Evolutionary conservation across 1,140 invertebrate species (phyloP).

Genomic region (Sipha flava): DNA sequence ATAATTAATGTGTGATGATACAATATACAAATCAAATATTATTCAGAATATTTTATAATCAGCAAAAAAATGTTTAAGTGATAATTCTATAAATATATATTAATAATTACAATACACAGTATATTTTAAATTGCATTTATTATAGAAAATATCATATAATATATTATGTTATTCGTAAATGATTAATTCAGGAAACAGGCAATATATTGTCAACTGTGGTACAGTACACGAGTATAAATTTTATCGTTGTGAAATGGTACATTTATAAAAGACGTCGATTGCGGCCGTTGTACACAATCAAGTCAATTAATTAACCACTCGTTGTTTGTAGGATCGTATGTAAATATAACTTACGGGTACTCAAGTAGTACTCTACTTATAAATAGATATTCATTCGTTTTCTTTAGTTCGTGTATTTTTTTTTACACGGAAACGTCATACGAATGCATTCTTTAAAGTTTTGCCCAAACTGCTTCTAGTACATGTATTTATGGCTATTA

Average conservation of each 20-base stretch:
- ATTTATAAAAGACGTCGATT: neutral
- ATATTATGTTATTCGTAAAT: neutral
- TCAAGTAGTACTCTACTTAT: no score
- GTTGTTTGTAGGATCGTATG: neutral
- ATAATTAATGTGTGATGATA: no score
- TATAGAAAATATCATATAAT: neutral
- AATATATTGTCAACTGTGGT: neutral
- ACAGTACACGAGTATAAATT: neutral
- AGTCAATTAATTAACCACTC: constrained; percentile 8
- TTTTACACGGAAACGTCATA: no score
- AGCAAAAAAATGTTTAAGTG: no score
- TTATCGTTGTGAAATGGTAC: neutral
- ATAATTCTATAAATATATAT: no score
- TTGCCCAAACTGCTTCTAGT: no score
- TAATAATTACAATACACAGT: no score
- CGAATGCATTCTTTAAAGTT: no score
- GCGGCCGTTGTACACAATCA: neutral
- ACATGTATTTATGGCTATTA: neutral
- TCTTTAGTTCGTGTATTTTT: no score
- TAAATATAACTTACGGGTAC: neutral
- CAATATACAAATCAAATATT: no score
- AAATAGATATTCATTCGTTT: no score
- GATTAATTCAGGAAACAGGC: neutral
- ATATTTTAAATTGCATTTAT: neutral
- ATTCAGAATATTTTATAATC: no score